Evolutionary conservation across 1,140 invertebrate species (phyloP), one percentile per base, ranked within the genome.

Genomic region (Sycophila sp.): DNA sequence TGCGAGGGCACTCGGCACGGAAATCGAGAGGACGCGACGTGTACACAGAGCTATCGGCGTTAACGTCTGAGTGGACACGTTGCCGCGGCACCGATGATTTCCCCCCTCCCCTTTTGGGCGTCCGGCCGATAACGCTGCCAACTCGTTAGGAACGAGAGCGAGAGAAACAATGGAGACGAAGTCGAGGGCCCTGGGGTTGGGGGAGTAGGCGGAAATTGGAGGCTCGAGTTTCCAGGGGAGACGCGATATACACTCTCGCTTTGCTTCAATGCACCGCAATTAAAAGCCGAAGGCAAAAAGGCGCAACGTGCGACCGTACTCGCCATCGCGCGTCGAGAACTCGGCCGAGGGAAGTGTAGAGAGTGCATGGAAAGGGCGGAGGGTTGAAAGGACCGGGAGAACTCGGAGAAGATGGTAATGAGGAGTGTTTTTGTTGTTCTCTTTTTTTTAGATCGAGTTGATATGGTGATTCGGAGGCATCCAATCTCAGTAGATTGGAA

Each of bases 31-130:
- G 42, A 34, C 40, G 51, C 26, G 51, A 32, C 26, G 26, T 56
- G 51, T 66, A 72, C 53, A 58, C 49, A 65, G 55, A 66, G 75
- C 78, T 83, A 82, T 81, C 78, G 75, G 77, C 75, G 78, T 82
- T 83, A 81, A 83, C 80, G 80, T 80, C 75, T 76, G 76, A 78
- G 74, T 76, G 78, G 78, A 77, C 76, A 78, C 78, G 68, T 40
- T 62, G 64, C 66, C 51, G 67, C 65, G 72, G n/a, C n/a, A 32
- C 69, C 76, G 69, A 73, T 65, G 71, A 70, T 30, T 77, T 59
- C 75, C 67, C n/a, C n/a, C n/a, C n/a, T n/a, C n/a, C n/a, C n/a
- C n/a, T n/a, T 38, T 56, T 65, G 59, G 62, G 13, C 42, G 71
- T 28, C n/a, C 15, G 75, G 75, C 76, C 75, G 80, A 81, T 83